These are phyloP conservation scores for Diplogasteroides magnus DNA, from an alignment of 1,140 invertebrate genomes.

Conservation along the genomic window DNA sequence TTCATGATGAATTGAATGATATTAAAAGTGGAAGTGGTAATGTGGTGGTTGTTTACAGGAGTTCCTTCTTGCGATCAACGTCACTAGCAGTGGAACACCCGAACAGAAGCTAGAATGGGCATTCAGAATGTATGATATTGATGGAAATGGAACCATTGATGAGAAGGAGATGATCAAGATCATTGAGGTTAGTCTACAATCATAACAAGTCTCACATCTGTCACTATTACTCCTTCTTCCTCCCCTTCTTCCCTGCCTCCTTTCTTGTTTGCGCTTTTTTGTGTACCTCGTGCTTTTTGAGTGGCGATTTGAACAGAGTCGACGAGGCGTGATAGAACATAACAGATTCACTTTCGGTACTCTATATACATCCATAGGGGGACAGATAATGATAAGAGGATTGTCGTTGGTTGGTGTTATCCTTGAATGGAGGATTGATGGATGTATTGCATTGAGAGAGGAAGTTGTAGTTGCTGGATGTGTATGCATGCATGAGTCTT, in stretches of 20 bases:
- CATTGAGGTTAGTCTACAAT: conserved; percentile 59
- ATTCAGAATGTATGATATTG: conserved; percentile 89
- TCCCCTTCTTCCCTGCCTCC: background rate
- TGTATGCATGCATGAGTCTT: too few species aligned
- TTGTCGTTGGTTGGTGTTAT: too few species aligned
- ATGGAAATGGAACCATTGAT: conserved; percentile 94
- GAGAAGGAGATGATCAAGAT: conserved; percentile 73
- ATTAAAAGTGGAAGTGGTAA: background rate
- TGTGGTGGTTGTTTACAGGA: conserved; percentile 52
- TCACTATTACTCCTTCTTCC: background rate
- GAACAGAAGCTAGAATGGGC: conserved; percentile 99
- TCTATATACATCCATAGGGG: too few species aligned
- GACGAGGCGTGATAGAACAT: too few species aligned
- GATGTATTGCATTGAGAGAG: too few species aligned
- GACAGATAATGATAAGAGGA: too few species aligned
- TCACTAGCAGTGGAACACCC: conserved; percentile 90
- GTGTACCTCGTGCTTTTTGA: background rate
- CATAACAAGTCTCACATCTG: too few species aligned
- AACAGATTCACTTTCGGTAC: too few species aligned
- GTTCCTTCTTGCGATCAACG: conserved; percentile 93
- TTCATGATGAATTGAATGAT: too few species aligned
- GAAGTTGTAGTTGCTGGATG: too few species aligned
- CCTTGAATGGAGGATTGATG: too few species aligned
- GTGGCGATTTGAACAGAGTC: too few species aligned
- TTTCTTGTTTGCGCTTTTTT: conserved; percentile 5